phyloP scores from a whole-genome alignment of 2,888 invertebrate species.

The Scaptomyza reducta region DNA sequence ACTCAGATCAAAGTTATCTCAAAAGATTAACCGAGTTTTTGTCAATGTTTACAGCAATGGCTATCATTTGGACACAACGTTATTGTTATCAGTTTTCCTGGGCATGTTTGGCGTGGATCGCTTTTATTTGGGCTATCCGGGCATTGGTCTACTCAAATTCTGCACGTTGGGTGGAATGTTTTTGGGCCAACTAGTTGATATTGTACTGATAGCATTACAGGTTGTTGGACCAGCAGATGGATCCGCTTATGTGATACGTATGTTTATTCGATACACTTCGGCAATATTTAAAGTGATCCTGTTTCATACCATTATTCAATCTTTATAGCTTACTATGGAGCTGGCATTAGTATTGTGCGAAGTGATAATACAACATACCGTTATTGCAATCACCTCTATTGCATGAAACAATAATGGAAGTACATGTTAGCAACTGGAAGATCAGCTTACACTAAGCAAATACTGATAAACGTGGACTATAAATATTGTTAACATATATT shows the following conservation, averaged over 20 bases:
- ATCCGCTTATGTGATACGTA: slow-evolving; percentile 93
- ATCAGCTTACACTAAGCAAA: slow-evolving; percentile 58
- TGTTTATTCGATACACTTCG: slow-evolving; percentile 2
- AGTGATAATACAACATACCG: slow-evolving; percentile 94
- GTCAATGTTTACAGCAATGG: slow-evolving; percentile 90
- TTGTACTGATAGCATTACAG: slow-evolving; percentile 90
- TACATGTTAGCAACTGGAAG: not conserved
- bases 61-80: slow-evolving; percentile 95
- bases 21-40: not conserved
- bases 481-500: not conserved
- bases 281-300: not conserved
- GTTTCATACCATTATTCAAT: not conserved
- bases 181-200: slow-evolving; percentile 96
- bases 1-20: not conserved
- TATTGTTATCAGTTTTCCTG: slow-evolving; percentile 96
- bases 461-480: slow-evolving; percentile 60
- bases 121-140: slow-evolving; percentile 99
- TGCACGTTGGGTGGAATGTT: slow-evolving; percentile 99
- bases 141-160: slow-evolving; percentile 96
- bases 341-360: slow-evolving; percentile 91
- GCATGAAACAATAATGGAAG: slow-evolving; percentile 46
- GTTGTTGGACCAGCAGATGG: slow-evolving; percentile 97
- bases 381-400: slow-evolving; percentile 70
- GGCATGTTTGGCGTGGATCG: slow-evolving; percentile 99
- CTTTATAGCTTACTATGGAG: slow-evolving; percentile 91